Percentiles rank a stretch among this genome's conserved stretches.
Conservation (phyloP, 2,797 vertebrate species). For the Miichthys miiuy region DNA sequence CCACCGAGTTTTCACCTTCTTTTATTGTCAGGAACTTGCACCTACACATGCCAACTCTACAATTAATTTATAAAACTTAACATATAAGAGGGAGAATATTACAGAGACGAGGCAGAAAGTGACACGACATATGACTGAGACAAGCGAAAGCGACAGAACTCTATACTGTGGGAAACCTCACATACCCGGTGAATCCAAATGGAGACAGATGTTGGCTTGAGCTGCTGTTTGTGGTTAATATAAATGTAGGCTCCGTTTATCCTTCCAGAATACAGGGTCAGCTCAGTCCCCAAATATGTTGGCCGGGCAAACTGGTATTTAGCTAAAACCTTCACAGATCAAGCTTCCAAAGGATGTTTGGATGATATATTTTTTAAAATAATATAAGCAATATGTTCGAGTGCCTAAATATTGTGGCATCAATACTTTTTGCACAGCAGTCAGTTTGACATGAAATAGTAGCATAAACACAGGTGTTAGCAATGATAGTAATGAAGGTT, state of each 20-base stretch:
- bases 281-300: conserved; percentile 15
- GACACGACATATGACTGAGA: not conserved
- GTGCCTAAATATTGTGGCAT: not conserved
- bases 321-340: conserved; percentile 14
- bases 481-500: no score
- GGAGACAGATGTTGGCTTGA: conserved; percentile 34
- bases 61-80: not conserved
- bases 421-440: no score
- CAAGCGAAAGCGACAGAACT: not conserved
- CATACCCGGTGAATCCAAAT: conserved; percentile 15
- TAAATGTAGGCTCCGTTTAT: conserved; percentile 32
- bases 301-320: conserved; percentile 19
- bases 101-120: not conserved
- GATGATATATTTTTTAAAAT: not conserved
- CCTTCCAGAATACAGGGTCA: conserved; percentile 23
- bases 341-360: not conserved
- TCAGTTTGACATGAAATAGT: no score
- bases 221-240: conserved; percentile 41
- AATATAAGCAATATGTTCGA: not conserved
- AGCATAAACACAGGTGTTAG: no score
- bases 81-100: not conserved
- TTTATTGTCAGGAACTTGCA: not conserved
- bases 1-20: not conserved
- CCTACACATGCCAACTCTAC: not conserved
- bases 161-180: not conserved